These are phyloP conservation scores for Sus scrofa DNA, from an alignment of 2,113 vertebrate species.

Conservation along the genomic window T2T-Sscrofa CM000820.6:110531501-110532000, in stretches of 20 bases:
- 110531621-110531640: background rate
- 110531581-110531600: background rate
- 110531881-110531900: too few species aligned
- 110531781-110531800: background rate
- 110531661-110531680: background rate
- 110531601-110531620: background rate
- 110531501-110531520: background rate
- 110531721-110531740: background rate
- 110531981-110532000: too few species aligned
- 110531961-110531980: too few species aligned
- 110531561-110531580: background rate
- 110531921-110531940: too few species aligned
- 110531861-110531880: too few species aligned
- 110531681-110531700: conserved; percentile 28
- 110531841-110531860: too few species aligned
- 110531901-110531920: too few species aligned
- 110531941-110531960: too few species aligned
- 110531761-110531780: background rate
- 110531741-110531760: conserved; percentile 11
- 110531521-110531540: background rate
- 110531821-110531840: too few species aligned
- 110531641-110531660: background rate
- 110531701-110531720: background rate
- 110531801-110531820: background rate
- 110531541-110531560: background rate